Base-by-base conservation (phyloP, 2,797 vertebrate species). In the Anguilla obscura region DNA sequence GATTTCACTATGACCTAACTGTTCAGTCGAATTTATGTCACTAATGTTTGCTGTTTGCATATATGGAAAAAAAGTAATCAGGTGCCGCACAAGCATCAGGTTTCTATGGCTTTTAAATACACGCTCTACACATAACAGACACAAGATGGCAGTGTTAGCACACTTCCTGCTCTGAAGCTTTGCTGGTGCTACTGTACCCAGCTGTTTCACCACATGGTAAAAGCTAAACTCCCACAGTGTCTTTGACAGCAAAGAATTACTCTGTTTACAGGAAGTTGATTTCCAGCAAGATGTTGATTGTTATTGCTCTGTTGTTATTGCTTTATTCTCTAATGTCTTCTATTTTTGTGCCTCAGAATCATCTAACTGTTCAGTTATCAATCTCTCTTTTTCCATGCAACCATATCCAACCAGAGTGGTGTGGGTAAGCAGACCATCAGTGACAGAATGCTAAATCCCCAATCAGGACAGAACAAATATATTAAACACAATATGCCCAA, bases 201-300 rank as follows among this genome's bases (percentile, higher is more conserved):
- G 36, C 50, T 50, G 60, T 71, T 3, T 66, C 48, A 12, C 63
- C 27, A 40, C 50, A 85, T 24, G 45, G 79, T 40, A 30, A 30
- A 45, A n/a, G 30, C 84, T 79, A 83, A 80, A 83, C 91, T 91
- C 90, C 89, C 84, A 90, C 88, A 90, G 89, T 24, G 92, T 92
- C 93, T 93, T 92, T 93, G 92, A 93, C 93, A 93, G 91, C 91
- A 92, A 91, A 76, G 79, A 89, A 63, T 88, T 90, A 91, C 88
- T 88, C 88, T 88, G 87, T 90, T 90, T 92, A 91, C 93, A 92
- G 85, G 91, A 92, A 90, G 92, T 92, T 91, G 91, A 92, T 90
- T 94, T 90, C 88, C 93, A 33, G 69, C 52, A 87, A 87, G 71
- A 45, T 66, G 24, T 87, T 92, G 92, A 92, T 93, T 93, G 90